phyloP scores from a whole-genome alignment of 2,888 invertebrate genomes.

The Cataglyphis rosenhaueri region DNA sequence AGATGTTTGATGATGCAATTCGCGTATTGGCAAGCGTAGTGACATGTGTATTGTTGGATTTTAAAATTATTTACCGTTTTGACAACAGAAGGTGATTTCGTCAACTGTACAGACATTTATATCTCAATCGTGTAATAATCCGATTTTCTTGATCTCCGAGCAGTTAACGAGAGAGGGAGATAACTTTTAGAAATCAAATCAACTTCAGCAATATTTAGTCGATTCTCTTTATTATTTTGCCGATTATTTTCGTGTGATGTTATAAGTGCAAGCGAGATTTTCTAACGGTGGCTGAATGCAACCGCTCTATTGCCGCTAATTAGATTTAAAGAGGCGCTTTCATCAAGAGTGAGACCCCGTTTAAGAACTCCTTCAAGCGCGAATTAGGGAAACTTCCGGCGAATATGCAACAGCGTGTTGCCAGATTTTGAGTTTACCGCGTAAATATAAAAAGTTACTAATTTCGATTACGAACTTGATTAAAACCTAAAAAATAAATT shows the following conservation, averaged over 20 bases:
- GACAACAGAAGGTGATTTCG: background rate
- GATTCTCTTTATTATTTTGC: background rate
- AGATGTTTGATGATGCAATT: background rate
- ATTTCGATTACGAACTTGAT: background rate
- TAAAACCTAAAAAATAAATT: background rate
- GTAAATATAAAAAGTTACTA: slow-evolving; percentile 20
- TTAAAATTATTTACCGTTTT: background rate
- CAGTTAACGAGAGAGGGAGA: background rate
- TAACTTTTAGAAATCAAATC: background rate
- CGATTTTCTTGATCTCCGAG: background rate
- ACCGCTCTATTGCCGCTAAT: slow-evolving; percentile 64
- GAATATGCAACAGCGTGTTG: slow-evolving; percentile 48
- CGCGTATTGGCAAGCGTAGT: background rate
- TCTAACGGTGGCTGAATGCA: slow-evolving; percentile 59
- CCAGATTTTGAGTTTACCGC: background rate
- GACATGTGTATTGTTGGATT: background rate
- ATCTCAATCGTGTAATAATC: background rate
- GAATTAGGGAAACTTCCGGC: slow-evolving; percentile 67
- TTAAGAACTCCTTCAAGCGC: slow-evolving; percentile 65
- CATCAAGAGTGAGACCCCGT: slow-evolving; percentile 57
- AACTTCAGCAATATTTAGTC: slow-evolving; percentile 1
- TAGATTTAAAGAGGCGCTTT: slow-evolving; percentile 69
- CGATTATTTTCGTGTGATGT: background rate
- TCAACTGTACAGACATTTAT: background rate
- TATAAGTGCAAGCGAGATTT: slow-evolving; percentile 54